Evolutionary conservation across 2,113 vertebrate genomes (phyloP).

Genomic region (Cryptomyrus ogoouensis): DNA sequence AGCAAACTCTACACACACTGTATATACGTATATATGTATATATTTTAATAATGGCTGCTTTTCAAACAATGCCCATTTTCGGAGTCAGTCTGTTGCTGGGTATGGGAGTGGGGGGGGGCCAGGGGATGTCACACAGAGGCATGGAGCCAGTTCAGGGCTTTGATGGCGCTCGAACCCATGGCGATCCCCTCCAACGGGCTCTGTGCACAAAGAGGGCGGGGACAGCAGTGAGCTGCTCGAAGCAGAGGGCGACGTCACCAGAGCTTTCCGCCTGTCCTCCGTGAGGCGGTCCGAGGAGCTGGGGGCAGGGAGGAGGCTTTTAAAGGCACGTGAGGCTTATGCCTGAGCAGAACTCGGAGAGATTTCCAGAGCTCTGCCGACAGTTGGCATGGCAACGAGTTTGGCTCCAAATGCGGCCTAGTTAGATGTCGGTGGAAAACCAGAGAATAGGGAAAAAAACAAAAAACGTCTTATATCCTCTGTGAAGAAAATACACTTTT

Average conservation of each 20-base stretch:
- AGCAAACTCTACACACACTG: neutral
- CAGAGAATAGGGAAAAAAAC: conserved; percentile 27
- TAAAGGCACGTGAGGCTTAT: conserved; percentile 26
- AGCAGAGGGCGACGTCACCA: neutral
- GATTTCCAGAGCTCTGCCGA: conserved; percentile 23
- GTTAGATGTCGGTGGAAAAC: conserved; percentile 19
- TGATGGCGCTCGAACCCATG: neutral
- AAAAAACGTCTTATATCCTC: conserved; percentile 38
- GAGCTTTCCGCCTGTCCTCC: neutral
- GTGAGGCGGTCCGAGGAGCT: neutral
- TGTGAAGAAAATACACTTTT: conserved; percentile 4
- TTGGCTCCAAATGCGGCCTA: conserved; percentile 34
- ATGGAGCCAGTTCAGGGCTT: neutral
- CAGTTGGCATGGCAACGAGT: conserved; percentile 57
- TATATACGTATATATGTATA: neutral
- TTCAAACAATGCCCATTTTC: neutral
- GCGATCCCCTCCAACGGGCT: neutral
- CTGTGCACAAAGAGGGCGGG: neutral
- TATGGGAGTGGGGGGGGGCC: too few relatives aligned
- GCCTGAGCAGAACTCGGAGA: conserved; percentile 34
- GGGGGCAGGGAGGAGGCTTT: neutral
- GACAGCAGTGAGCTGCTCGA: neutral
- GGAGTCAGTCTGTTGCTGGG: neutral
- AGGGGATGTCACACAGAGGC: neutral
- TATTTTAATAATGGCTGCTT: neutral